Base-by-base conservation (phyloP, 1,140 invertebrate species). In the Meloidogyne hapla region DNA sequence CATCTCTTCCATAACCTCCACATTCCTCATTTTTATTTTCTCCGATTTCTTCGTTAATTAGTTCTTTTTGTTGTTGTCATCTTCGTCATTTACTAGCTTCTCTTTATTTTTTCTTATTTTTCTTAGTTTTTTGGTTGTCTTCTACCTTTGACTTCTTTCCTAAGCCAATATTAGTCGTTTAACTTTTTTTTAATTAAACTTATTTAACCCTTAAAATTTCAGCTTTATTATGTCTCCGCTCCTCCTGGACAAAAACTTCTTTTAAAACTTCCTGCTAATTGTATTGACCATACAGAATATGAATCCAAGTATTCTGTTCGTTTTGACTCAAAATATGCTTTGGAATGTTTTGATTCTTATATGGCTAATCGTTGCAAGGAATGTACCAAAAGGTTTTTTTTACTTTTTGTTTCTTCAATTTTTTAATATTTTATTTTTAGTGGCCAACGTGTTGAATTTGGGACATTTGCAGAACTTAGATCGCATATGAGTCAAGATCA, bases 301-400 rank as follows among this genome's bases (percentile, higher is more conserved):
- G 62, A 42, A 18, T 25, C 21, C 25, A 84, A 81, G 38, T 77
- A 67, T 63, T 63, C 69, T 42, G 63, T 84, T 23, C 56, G 74
- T 21, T 84, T 84, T 75, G 74, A 80, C 10, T 82, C 76, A 66
- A 70, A 77, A 28, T 77, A 82, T 23, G 79, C 79, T 5, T 63
- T 76, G 3, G 64, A 74, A 33, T 73, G 77, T 42, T 84, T 83
- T 67, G 78, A 85, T 23, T 68, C 76, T 38, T 85, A 86, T 71
- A 73, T 84, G 65, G 66, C 84, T 10, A 83, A 84, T 56, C 74
- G 78, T n/a, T 84, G 83, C 82, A 69, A 81, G n/a, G 74, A 78
- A 63, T 83, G 82, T 48, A 56, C 45, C 25, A 62, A 80, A 71
- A 62, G 74, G 68, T 68, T 42, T 66, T 18, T 70, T 28, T 25